A percentile compares a stretch with the other conserved stretches of the same genome.
Conservation (phyloP, 1,140 invertebrate species). For the Psilanteris sp. region DNA sequence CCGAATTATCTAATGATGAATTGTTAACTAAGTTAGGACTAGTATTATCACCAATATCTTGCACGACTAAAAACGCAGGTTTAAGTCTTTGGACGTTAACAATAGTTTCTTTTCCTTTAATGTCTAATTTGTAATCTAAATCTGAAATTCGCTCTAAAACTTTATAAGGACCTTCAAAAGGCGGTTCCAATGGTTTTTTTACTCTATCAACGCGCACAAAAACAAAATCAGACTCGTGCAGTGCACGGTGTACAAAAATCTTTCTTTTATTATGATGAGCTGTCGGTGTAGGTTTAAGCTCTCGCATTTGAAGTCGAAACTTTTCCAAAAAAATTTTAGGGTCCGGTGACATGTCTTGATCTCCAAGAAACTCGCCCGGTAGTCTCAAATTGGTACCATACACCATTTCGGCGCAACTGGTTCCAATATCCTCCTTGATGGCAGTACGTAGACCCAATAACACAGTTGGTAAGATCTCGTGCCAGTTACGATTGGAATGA, state of each 20-base stretch:
- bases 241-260: slow-evolving; percentile 34
- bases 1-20: too few relatives aligned
- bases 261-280: slow-evolving; percentile 19
- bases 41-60: too few relatives aligned
- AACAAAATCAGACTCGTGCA: slow-evolving; percentile 50
- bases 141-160: slow-evolving; percentile 46
- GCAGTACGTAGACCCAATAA: too few relatives aligned
- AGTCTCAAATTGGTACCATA: slow-evolving; percentile 67
- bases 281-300: slow-evolving; percentile 9
- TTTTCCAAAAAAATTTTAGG: slow-evolving; percentile 60
- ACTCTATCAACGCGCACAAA: slow-evolving; percentile 54
- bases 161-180: slow-evolving; percentile 58
- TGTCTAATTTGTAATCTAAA: slow-evolving; percentile 38
- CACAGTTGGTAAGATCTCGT: too few relatives aligned
- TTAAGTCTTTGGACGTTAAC: slow-evolving; percentile 8
- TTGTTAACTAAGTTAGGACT: too few relatives aligned
- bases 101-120: slow-evolving; percentile 5
- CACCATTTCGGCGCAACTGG: slow-evolving; percentile 66
- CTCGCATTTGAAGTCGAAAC: slow-evolving; percentile 21
- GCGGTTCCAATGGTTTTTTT: slow-evolving; percentile 61
- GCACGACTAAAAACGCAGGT: slow-evolving; percentile 13
- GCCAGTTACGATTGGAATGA: too few relatives aligned
- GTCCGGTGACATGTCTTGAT: slow-evolving; percentile 19
- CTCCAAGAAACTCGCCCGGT: slow-evolving; percentile 69
- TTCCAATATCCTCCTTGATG: too few relatives aligned